Evolutionary conservation across 2,888 invertebrate species (phyloP), one percentile per base, ranked within the genome.

Genomic region (Zele albiditarsus): DNA sequence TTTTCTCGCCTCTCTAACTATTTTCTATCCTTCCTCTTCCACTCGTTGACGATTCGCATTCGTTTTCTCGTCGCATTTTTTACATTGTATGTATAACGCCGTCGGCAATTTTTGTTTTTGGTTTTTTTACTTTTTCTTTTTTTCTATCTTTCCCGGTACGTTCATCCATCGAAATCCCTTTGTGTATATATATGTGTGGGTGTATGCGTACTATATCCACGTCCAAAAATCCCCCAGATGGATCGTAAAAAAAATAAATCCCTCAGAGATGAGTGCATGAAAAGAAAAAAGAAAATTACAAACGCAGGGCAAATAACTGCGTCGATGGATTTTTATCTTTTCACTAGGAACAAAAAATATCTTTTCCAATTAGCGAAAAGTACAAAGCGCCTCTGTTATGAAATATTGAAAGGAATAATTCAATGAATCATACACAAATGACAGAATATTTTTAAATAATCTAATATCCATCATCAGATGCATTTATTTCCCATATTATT

Each of bases 101-200:
- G n/a, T 31, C 20, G 23, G 63, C 46, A 25, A n/a, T 66, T 66
- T 67, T 67, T 33, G 25, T 68, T 68, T 20, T 68, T 53, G 16
- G 28, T 49, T 20, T 23, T 53, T 23, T 23, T 1, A 20, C 10
- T 49, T 68, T 49, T 12, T 53, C 27, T 27, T 53, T 10, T 20
- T 53, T 53, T 53, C 20, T 2, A 53, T 53, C 20, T 53, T 53
- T 53, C 53, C 6, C 6, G 8, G 53, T 53, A n/a, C 6, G 8
- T 20, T 53, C 53, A 20, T 53, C 20, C 3, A 20, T 20, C 23
- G 20, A 53, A 53, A 46, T 25, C 20, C n/a, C 6, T 53, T 53
- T 23, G 53, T 53, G 8, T 53, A 6, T 16, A n/a, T 25, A 25
- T 67, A 4, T 3, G 28, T 20, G 6, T 65, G 12, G 20, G n/a